Base-by-base conservation (phyloP, 1,140 invertebrate genomes). In the Euura saliciscinereae region DNA sequence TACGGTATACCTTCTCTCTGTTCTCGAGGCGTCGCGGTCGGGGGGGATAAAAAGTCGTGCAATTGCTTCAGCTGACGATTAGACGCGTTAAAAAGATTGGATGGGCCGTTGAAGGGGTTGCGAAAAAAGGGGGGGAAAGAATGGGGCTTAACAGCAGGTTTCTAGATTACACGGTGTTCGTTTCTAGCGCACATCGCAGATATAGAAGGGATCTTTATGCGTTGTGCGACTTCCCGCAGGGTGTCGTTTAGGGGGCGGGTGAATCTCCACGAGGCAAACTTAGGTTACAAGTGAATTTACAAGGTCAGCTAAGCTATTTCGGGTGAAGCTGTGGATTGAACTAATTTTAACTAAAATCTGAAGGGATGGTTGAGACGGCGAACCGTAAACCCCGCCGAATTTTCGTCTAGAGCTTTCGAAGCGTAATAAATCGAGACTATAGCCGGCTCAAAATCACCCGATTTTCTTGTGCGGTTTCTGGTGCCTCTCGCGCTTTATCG, bases 11-110 rank as follows among this genome's bases (percentile, higher is more conserved):
- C 28, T 28, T 28, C 28, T 28, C 28, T 28, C 28, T 28, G 28
- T 28, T 28, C 28, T 28, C 28, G 28, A 28, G 28, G 28, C 28
- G 28, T 28, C 28, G 28, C 28, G 28, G 28, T 28, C 51, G 51
- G 51, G 8, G 8, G 51, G 51, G 8, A 59, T 11, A 59, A 59
- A 59, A 59, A 11, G 13, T 59, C 51, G 8, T 59, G 51, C 51
- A 59, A 59, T 59, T 59, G 51, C 51, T 11, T n/a, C 51, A n/a
- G 51, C 8, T 59, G 51, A 59, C 51, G 0, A 6, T 59, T 8
- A 59, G 8, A 59, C 51, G 51, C 51, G 51, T 59, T 59, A 11
- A 59, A 59, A 59, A 59, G 51, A 59, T 59, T 59, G 51, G 51
- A 59, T 59, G 51, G 10, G 51, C 51, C 51, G 13, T 59, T 59